Evolutionary conservation across 2,113 vertebrate genomes (phyloP).

Genomic region (Helogale parvula): DNA sequence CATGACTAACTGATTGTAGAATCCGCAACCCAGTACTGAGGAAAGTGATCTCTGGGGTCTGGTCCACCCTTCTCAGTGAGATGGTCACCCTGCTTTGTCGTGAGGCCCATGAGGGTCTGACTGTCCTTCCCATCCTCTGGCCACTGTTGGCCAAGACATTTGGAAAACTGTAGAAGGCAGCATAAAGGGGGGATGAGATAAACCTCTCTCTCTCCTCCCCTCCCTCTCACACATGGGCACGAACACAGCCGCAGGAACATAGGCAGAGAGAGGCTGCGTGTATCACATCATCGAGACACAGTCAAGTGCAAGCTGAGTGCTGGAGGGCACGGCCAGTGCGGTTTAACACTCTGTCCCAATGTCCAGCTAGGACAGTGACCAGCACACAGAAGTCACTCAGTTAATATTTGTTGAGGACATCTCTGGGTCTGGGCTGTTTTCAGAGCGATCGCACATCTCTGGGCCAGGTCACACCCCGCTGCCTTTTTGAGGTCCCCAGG

Average conservation of each 20-base stretch:
- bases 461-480: accelerated
- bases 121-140: not conserved
- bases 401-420: accelerated
- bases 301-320: accelerated
- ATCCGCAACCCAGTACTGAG: not conserved
- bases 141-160: not conserved
- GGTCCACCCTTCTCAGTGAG: not conserved
- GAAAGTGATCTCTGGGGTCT: not conserved
- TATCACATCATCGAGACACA: too few species aligned
- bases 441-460: accelerated
- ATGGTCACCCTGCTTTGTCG: not conserved
- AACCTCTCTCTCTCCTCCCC: accelerated
- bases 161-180: not conserved
- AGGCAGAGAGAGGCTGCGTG: not conserved
- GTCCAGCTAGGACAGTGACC: not conserved
- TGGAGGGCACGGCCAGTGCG: accelerated
- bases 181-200: accelerated
- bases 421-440: not conserved
- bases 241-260: accelerated
- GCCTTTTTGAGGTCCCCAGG: accelerated
- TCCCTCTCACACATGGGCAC: accelerated
- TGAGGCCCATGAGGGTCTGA: not conserved
- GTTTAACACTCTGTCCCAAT: accelerated
- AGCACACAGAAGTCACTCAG: not conserved
- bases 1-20: not conserved